Conservation (phyloP, 1,140 invertebrate species). For the Aphelinus certus region DNA sequence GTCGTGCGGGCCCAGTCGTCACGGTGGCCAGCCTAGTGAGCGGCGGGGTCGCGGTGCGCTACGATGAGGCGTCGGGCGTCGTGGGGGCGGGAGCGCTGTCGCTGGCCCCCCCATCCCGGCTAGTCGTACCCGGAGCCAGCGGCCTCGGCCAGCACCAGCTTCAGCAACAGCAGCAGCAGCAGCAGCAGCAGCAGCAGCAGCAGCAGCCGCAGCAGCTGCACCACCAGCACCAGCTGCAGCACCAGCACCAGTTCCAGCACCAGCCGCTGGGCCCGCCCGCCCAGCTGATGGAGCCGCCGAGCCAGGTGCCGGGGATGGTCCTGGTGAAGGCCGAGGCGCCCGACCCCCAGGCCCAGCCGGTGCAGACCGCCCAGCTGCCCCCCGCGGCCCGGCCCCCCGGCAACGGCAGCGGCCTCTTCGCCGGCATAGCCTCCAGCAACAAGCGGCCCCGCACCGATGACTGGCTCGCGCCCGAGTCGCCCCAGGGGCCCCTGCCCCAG, state of each 20-base stretch:
- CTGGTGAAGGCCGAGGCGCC: slow-evolving; percentile 58
- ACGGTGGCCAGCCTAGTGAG: slow-evolving; percentile 63
- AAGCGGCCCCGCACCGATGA: slow-evolving; percentile 67
- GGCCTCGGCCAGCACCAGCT: slow-evolving; percentile 42
- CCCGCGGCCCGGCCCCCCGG: slow-evolving; percentile 46
- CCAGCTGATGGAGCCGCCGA: slow-evolving; percentile 37
- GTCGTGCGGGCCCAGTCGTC: slow-evolving; percentile 54
- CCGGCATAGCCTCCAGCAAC: slow-evolving; percentile 52
- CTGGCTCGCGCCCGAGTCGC: slow-evolving; percentile 71
- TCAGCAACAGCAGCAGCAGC: slow-evolving; percentile 47
- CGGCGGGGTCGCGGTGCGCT: slow-evolving; percentile 61
- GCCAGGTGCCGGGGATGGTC: slow-evolving; percentile 44
- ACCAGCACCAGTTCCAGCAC: slow-evolving; percentile 21
- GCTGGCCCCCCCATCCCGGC: slow-evolving; percentile 59
- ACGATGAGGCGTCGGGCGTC: slow-evolving; percentile 62
- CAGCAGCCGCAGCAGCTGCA: slow-evolving; percentile 57
- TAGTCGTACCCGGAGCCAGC: slow-evolving; percentile 45
- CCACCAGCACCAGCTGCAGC: slow-evolving; percentile 48
- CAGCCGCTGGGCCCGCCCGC: slow-evolving; percentile 45
- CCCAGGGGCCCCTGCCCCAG: slow-evolving; percentile 63
- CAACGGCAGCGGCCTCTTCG: slow-evolving; percentile 50
- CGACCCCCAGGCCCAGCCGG: slow-evolving; percentile 48
- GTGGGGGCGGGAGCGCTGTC: slow-evolving; percentile 56
- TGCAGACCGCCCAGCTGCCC: neutral
- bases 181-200: slow-evolving; percentile 23